Percentiles rank a stretch among this genome's conserved stretches.
Evolutionary conservation across 2,797 vertebrate species (phyloP).

Genomic region (Schizopygopsis malacanthus): DNA sequence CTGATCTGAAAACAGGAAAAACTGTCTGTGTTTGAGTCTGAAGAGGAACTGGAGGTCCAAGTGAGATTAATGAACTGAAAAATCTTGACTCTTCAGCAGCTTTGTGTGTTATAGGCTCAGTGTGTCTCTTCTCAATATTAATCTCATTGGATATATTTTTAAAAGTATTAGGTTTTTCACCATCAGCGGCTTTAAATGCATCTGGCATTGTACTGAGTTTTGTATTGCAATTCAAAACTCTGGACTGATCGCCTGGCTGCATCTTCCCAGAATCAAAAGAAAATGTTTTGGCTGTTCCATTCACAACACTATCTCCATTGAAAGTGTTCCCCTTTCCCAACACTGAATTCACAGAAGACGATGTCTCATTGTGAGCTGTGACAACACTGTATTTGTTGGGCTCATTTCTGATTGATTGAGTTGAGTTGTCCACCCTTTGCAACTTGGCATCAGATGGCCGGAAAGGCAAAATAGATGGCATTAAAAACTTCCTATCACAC

Average conservation of each 20-base stretch:
- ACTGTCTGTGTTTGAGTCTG: slow-evolving; percentile 74
- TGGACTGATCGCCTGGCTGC: slow-evolving; percentile 35
- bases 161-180: slow-evolving; percentile 50
- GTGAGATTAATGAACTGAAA: slow-evolving; percentile 85
- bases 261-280: slow-evolving; percentile 39
- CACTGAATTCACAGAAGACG: slow-evolving; percentile 76
- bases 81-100: slow-evolving; percentile 73
- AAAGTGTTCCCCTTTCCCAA: slow-evolving; percentile 85
- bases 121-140: slow-evolving; percentile 43
- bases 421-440: slow-evolving; percentile 56
- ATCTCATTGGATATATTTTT: slow-evolving; percentile 54
- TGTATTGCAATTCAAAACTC: background rate
- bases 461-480: slow-evolving; percentile 67
- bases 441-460: slow-evolving; percentile 66
- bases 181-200: slow-evolving; percentile 48
- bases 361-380: slow-evolving; percentile 58
- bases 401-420: slow-evolving; percentile 37
- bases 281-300: slow-evolving; percentile 39
- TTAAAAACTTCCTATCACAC: slow-evolving; percentile 69
- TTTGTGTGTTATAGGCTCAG: slow-evolving; percentile 49
- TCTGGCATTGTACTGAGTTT: slow-evolving; percentile 52
- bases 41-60: slow-evolving; percentile 69
- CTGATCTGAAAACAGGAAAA: slow-evolving; percentile 77
- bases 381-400: slow-evolving; percentile 32
- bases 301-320: slow-evolving; percentile 64